These are phyloP conservation scores for Gymnocheta viridis DNA, from an alignment of 2,888 invertebrate genomes.

Conservation along the genomic window DNA sequence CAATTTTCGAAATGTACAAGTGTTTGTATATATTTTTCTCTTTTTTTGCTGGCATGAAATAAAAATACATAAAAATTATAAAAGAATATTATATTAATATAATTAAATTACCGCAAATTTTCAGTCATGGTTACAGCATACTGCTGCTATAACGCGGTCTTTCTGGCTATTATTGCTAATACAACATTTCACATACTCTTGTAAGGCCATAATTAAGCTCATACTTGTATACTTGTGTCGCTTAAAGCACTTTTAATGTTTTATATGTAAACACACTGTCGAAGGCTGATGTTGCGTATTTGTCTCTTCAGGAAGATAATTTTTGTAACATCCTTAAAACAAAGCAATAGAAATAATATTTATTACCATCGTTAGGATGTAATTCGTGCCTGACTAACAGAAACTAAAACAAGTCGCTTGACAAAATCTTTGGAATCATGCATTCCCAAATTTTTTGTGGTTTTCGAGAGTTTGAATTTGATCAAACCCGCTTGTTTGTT, in stretches of 20 bases:
- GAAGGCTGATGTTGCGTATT: too few relatives aligned
- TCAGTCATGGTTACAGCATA: slow-evolving; percentile 61
- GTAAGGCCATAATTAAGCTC: background rate
- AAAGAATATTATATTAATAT: slow-evolving; percentile 63
- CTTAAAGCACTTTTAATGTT: background rate
- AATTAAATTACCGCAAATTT: slow-evolving; percentile 68
- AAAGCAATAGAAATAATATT: too few relatives aligned
- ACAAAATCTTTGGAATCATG: too few relatives aligned
- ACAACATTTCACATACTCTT: slow-evolving; percentile 6
- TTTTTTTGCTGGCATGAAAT: background rate
- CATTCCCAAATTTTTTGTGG: too few relatives aligned
- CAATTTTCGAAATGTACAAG: slow-evolving; percentile 11
- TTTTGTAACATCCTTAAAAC: too few relatives aligned
- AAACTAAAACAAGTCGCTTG: too few relatives aligned
- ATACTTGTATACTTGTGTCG: background rate
- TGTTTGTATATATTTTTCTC: background rate
- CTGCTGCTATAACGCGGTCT: slow-evolving; percentile 58
- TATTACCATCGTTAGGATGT: too few relatives aligned
- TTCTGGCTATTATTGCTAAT: slow-evolving; percentile 53
- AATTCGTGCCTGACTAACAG: too few relatives aligned
- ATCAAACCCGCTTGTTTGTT: background rate
- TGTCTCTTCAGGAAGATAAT: too few relatives aligned
- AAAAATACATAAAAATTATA: slow-evolving; percentile 48
- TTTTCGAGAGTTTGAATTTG: too few relatives aligned
- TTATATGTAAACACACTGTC: too few relatives aligned